phyloP scores from a whole-genome alignment of 2,797 vertebrate species.

The Sebastes glaucus region DNA sequence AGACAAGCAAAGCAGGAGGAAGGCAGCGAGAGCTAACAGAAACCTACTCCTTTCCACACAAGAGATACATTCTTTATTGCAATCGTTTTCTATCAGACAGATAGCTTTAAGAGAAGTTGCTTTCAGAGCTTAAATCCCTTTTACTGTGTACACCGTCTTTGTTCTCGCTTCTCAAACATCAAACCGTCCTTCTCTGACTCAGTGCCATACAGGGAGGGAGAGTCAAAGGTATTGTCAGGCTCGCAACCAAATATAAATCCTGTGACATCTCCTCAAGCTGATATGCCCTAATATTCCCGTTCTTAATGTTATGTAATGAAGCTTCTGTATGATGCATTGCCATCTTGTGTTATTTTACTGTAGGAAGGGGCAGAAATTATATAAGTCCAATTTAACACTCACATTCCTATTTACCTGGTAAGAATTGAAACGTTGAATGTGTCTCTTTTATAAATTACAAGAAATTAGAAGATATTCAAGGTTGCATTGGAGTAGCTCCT shows the following conservation, averaged over 20 bases:
- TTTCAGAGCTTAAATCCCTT: constrained; percentile 24
- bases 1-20: constrained; percentile 26
- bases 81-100: constrained; percentile 5
- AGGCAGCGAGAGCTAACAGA: background rate
- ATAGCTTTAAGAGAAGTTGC: constrained; percentile 22
- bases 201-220: constrained; percentile 39
- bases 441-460: constrained; percentile 1
- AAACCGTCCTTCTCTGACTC: constrained; percentile 51
- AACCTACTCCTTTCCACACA: constrained; percentile 4
- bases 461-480: background rate
- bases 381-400: constrained; percentile 32
- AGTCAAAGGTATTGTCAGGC: constrained; percentile 62
- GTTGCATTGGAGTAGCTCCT: background rate
- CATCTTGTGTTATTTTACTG: constrained; percentile 48
- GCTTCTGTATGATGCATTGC: constrained; percentile 50
- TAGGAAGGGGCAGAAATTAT: constrained; percentile 59
- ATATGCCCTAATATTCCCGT: constrained; percentile 56
- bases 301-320: constrained; percentile 58
- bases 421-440: background rate
- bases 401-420: background rate
- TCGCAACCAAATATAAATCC: constrained; percentile 67
- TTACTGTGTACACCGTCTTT: constrained; percentile 32
- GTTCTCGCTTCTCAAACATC: constrained; percentile 47
- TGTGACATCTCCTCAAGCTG: constrained; percentile 56
- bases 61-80: constrained; percentile 6